Evolutionary conservation across 1,140 invertebrate genomes (phyloP), one percentile per base, ranked within the genome.

Genomic region (Stegodyphus mimosarum): DNA sequence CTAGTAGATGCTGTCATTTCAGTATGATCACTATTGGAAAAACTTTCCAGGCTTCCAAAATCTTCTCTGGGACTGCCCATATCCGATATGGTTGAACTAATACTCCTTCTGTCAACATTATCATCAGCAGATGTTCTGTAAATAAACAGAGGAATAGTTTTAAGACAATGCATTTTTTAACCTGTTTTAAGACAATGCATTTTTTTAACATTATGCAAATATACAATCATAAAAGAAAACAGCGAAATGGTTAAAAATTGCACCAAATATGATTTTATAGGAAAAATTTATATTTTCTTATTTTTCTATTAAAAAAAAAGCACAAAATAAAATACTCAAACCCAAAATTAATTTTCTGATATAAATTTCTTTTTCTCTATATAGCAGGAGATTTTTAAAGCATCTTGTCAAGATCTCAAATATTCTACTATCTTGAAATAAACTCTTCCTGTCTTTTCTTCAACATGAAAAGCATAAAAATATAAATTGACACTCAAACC

Each of bases 1-100:
- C 77, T 75, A 10, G 77, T 79, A 17, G 85, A 86, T 33, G 77
- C 67, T 51, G 70, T 80, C 83, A 86, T 86, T 69, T 86, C 85
- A 18, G 77, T 81, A 11, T 60, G 70, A 64, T 87, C 87, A 79
- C 83, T 86, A 11, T 66, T 70, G 15, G 87, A 74, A 64, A 86
- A 87, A 64, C 87, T 87, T 5, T 87, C 87, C 18, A 87, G 70
- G 55, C 85, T 87, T 5, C 80, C 70, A 70, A 69, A 72, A 51
- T 87, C 87, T 69, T 87, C 87, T 53, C 86, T 72, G 7, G 87
- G 87, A 64, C 87, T 83, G 2, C 87, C 79, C 74, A 87, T 83
- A 13, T 87, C 87, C 9, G 87, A 87, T 48, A 83, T 74, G 6
- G 87, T 87, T 33, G 75, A 87, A 50, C 86, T 87, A 18, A 87